A percentile compares a stretch with the other conserved stretches of the same genome.
Conservation (phyloP, 2,113 vertebrate species). For the Plotosus lineatus region DNA sequence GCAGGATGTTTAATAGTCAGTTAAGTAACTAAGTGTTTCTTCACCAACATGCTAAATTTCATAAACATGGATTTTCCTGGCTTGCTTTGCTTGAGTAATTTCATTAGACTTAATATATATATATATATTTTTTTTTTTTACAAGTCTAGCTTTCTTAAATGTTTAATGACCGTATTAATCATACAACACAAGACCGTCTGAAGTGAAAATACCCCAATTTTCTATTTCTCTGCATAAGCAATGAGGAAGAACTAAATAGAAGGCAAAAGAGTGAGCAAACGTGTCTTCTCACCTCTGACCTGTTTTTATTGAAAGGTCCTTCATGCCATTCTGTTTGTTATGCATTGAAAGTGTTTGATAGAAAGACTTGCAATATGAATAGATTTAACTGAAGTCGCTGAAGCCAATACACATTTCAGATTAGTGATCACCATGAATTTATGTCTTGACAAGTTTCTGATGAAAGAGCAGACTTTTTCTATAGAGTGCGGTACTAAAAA, state of each 20-base stretch:
- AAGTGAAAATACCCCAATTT: background rate
- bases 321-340: background rate
- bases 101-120: conserved; percentile 61
- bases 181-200: conserved; percentile 42
- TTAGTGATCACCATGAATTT: background rate
- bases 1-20: background rate
- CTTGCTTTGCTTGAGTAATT: conserved; percentile 47
- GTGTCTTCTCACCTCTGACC: background rate
- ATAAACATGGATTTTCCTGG: conserved; percentile 59
- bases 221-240: background rate
- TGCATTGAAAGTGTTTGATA: background rate
- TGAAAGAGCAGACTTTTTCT: background rate
- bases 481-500: no score
- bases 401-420: background rate
- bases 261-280: background rate
- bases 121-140: conserved; percentile 29
- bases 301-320: background rate
- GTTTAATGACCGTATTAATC: conserved; percentile 61
- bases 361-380: background rate
- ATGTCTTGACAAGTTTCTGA: background rate
- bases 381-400: background rate
- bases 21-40: background rate
- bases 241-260: background rate
- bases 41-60: conserved; percentile 41
- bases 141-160: conserved; percentile 37